Percentiles rank a stretch among this genome's conserved stretches.
Conservation (phyloP, 2,888 invertebrate genomes). For the Sesamia inferens region DNA sequence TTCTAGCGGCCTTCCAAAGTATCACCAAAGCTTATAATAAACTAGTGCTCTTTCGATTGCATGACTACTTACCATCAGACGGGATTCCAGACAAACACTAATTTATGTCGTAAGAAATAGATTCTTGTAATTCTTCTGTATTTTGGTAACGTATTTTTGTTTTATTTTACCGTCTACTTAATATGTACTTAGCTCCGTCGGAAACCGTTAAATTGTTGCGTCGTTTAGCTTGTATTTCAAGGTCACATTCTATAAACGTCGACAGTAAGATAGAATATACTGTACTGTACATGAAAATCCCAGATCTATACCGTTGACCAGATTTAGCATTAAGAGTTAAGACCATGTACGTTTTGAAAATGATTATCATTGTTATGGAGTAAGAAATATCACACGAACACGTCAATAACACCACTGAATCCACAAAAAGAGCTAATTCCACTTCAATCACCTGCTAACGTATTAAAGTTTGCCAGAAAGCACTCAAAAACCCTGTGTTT, state of each 20-base stretch:
- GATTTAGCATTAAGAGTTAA: no score
- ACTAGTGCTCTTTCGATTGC: no score
- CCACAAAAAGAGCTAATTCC: slow-evolving; percentile 18
- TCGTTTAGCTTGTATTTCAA: not conserved
- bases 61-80: no score
- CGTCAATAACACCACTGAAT: not conserved
- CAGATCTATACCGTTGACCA: not conserved
- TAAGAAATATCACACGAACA: not conserved
- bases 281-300: not conserved
- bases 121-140: not conserved
- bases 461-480: slow-evolving; percentile 36
- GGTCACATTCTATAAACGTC: not conserved
- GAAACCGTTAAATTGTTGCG: not conserved
- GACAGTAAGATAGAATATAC: not conserved
- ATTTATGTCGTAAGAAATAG: not conserved
- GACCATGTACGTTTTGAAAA: no score
- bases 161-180: not conserved
- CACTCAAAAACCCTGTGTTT: slow-evolving; percentile 35
- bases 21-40: no score
- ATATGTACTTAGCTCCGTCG: not conserved
- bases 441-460: slow-evolving; percentile 15
- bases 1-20: no score
- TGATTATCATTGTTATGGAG: not conserved
- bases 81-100: no score
- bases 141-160: not conserved